phyloP scores from a whole-genome alignment of 2,113 vertebrate genomes.

The Hyla sarda region DNA sequence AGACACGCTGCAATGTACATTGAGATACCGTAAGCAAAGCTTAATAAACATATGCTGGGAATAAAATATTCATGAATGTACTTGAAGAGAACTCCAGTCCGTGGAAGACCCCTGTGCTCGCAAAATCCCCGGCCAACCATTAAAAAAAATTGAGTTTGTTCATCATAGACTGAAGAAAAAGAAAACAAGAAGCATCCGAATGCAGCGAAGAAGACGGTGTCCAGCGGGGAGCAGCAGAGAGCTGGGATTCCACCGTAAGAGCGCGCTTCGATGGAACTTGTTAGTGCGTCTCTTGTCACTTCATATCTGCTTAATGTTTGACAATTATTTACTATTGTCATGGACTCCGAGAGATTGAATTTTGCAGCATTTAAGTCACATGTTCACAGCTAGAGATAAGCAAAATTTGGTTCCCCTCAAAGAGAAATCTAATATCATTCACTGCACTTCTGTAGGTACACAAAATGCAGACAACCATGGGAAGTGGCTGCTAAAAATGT shows the following conservation, averaged over 20 bases:
- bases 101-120: conserved; percentile 69
- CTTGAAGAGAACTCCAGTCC: conserved; percentile 64
- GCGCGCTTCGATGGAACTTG: conserved; percentile 61
- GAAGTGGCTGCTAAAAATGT: no score
- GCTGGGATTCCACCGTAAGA: conserved; percentile 75
- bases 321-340: conserved; percentile 62
- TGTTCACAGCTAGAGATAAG: no score
- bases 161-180: conserved; percentile 65
- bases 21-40: neutral
- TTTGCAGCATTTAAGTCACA: neutral
- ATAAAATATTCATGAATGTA: conserved; percentile 20
- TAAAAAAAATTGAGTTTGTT: conserved; percentile 63
- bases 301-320: conserved; percentile 65
- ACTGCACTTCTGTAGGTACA: no score
- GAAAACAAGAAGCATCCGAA: conserved; percentile 70
- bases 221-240: conserved; percentile 95
- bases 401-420: no score
- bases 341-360: conserved; percentile 32
- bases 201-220: conserved; percentile 67
- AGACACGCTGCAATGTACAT: neutral
- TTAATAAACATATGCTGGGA: conserved; percentile 3
- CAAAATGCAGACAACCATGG: no score
- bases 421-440: no score
- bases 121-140: conserved; percentile 72
- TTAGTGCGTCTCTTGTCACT: conserved; percentile 60